Base-by-base conservation (phyloP, 2,113 vertebrate genomes). In the Tinamus guttatus region DNA sequence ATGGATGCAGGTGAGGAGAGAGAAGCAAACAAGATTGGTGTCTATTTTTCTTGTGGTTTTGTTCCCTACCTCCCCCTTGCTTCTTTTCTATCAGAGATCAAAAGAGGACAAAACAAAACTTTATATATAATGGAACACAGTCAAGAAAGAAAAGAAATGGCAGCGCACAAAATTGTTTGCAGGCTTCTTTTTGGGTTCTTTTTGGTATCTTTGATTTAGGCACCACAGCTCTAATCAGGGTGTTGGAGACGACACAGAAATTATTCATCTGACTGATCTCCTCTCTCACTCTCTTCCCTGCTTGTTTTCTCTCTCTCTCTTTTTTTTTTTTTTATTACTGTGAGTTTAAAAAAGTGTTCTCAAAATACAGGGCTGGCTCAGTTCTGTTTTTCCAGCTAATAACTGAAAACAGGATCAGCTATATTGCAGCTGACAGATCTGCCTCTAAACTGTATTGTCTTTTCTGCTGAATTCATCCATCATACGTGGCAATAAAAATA, bases 191-290 rank as follows among this genome's bases (percentile, higher is more conserved):
- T 94, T 93, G 94, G 93, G 97, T 91, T 96, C 89, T 77, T 97
- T 93, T 96, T 93, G 80, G 89, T 96, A 94, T 92, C 97, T 98
- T 98, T 98, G 97, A 98, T 97, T 98, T 91, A 95, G 90, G 79
- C 83, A 93, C 94, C 79, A 64, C 88, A 95, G 93, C 95, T 98
- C 98, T 97, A 98, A 98, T 98, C 96, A 98, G 93, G 81, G 89
- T 97, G 90, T 94, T 97, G 94, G 93, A 96, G 96, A 67, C 9
- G 16, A 94, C 93, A 94, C 86, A 96, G 89, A 94, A 97, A 95
- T 95, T 96, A 96, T 90, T 97, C 95, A 69, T 95, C 94, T 93
- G 94, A 94, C 95, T 52, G 47, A 94, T 91, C 86, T 88, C 68
- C 69, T 51, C 30, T 79, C 64, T 76, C 73, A 87, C 52, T 54